Percentiles rank a stretch among this genome's conserved stretches.
These are phyloP conservation scores for Drosophila pseudotakahashii DNA, from an alignment of 2,888 invertebrate species.

Conservation along the genomic window DNA sequence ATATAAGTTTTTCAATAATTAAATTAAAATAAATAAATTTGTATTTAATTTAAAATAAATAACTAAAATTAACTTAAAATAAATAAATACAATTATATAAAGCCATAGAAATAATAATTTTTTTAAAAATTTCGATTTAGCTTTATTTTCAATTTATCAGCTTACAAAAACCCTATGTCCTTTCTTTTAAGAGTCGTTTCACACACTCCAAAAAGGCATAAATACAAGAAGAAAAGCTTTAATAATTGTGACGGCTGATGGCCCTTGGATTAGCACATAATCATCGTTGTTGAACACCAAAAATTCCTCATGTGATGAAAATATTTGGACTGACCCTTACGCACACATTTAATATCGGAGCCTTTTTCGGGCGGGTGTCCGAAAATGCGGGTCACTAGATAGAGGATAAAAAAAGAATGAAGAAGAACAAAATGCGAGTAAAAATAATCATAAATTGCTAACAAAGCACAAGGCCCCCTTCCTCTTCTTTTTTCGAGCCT, in stretches of 20 bases:
- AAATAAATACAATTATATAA: too few relatives aligned
- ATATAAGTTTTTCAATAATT: too few relatives aligned
- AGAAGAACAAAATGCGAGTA: slow-evolving; percentile 36
- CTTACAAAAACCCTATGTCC: too few relatives aligned
- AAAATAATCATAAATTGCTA: slow-evolving; percentile 77
- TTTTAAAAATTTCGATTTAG: too few relatives aligned
- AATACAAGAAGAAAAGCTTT: neutral
- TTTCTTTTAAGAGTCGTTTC: too few relatives aligned
- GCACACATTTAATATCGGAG: slow-evolving; percentile 15
- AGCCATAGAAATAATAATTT: too few relatives aligned
- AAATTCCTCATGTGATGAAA: slow-evolving; percentile 21
- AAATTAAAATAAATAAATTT: too few relatives aligned
- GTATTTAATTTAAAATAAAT: too few relatives aligned
- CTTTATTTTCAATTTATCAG: too few relatives aligned
- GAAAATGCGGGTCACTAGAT: slow-evolving; percentile 57
- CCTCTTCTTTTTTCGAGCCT: slow-evolving; percentile 11
- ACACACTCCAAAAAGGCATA: neutral
- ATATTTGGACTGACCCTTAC: slow-evolving; percentile 17
- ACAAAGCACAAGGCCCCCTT: slow-evolving; percentile 62
- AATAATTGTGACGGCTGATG: slow-evolving; percentile 16
- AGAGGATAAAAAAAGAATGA: slow-evolving; percentile 23
- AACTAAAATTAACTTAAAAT: too few relatives aligned
- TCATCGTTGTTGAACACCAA: slow-evolving; percentile 46
- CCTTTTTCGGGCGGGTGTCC: slow-evolving; percentile 40
- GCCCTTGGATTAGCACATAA: slow-evolving; percentile 66